Evolutionary conservation across 2,888 invertebrate species (phyloP), one percentile per base, ranked within the genome.

Genomic region (Epistrophe grossulariae): DNA sequence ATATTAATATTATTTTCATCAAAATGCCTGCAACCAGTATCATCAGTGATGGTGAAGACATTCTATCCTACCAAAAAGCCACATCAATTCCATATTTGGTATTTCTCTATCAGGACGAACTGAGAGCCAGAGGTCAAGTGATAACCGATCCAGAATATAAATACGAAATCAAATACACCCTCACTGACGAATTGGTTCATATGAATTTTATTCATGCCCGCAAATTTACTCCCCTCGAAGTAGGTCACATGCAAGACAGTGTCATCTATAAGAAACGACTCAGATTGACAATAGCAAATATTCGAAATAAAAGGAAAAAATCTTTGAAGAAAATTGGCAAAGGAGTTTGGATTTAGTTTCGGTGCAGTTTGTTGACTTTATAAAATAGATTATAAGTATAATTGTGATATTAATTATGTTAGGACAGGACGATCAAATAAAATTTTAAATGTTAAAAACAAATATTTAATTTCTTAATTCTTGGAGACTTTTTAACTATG

Each of bases 171-270:
- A 73, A 79, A 59, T 59, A 68, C 43, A 66, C 57, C 15, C 79
- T 79, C 0, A 79, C 79, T 4, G 66, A 79, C n/a, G 79, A 79
- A 48, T 28, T 66, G 17, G 59, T 79, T 6, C 50, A 66, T 1
- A 59, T 8, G 15, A 79, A 66, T 13, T 83, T 52, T 35, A 40
- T 4, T 6, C 45, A 73, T 17, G 24, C 70, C 6, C 38, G 52
- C 3, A 40, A 19, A 55, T 83, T 79, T 1, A 68, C 78, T 0
- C 52, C 24, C 1, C 6, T 68, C 5, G 79, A 83, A 55, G 57
- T 83, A 3, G 66, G 79, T 13, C 78, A 79, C 13, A 73, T 83
- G 68, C 83, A 83, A 10, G 83, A 83, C n/a, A 83, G 83, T 40
- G 83, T 79, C 11, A 73, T 73, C 60, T 79, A 73, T 31, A 83